Base-by-base conservation (phyloP, 1,140 invertebrate species). In the Tetranychus urticae region DNA sequence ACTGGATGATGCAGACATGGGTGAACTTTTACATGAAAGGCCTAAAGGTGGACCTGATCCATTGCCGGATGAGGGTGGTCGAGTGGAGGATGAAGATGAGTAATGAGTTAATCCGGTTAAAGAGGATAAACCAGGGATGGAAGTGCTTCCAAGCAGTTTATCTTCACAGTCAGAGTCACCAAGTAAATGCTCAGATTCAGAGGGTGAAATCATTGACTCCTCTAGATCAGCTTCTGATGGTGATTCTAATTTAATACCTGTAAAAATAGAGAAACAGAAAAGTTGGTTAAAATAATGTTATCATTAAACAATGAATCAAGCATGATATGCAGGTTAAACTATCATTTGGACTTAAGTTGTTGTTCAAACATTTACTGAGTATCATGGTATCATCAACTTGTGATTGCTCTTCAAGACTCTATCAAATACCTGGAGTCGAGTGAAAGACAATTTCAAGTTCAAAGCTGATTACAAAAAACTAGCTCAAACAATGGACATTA, bases 111-210 rank as follows among this genome's bases (percentile, higher is more conserved):
- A 12, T 23, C 47, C 55, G 45, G 48, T 52, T 31, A 64, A 37
- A 23, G 63, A 54, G 8, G 59, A 42, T 33, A 64, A 31, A 56
- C 55, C 55, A 37, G 55, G 55, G 34, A 56, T 56, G 7, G 3
- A 8, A 12, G 54, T 10, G 50, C 55, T 6, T 58, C 10, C 14
- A 42, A 64, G 34, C 14, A 37, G 31, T 50, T 64, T 59, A 31
- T 64, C 63, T 14, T 64, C 63, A 35, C 54, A 33, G 45, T 64
- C 63, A 2, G 59, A 61, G 36, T 64, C 63, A 31, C 63, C 60
- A 13, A 64, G 14, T 34, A 59, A 47, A 14, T 46, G 42, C 33
- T 64, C 63, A 31, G 52, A 55, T 58, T 64, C 63, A 13, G 61
- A 33, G 34, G 63, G 63, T 52, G 52, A 58, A 34, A 64, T 50